Evolutionary conservation across 2,797 vertebrate species (phyloP), one percentile per base, ranked within the genome.

Genomic region (Microchirus variegatus): DNA sequence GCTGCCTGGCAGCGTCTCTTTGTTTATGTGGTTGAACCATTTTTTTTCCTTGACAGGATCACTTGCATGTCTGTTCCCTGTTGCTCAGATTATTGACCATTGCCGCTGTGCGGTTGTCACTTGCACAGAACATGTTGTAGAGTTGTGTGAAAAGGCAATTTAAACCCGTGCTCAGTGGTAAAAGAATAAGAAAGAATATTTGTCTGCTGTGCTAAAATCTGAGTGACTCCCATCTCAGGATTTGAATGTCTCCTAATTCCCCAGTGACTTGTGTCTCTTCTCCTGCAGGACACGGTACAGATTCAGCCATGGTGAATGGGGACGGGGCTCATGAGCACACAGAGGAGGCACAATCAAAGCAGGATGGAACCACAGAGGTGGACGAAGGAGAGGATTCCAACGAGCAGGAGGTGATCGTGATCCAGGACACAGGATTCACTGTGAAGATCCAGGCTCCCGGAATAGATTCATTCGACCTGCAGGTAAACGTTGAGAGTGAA

Each of bases 341-440:
- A 0, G 95, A 93, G 65, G 94, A 94, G 19, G 40, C 86, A 0
- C 91, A 93, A 8, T 71, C 85, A 0, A 93, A 91, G 77, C 95
- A 95, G 83, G 95, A 97, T 0, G 94, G 93, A n/a, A 91, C 89
- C 0, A 83, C 92, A 2, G 95, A 95, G 56, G 54, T 81, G 0
- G 96, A 96, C 0, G 86, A 84, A 0, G 90, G 86, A 8, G 97
- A 99, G 0, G 97, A 96, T 1, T 90, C 93, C 4, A 95, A 95
- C 0, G 98, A 98, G 73, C 97, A 99, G 89, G 98, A 99, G 85
- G 97, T 99, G 80, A 99, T 99, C 4, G 97, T 99, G 73, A 99
- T 99, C 81, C 98, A 99, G 92, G 98, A 99, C 87, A 99, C 97
- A 0, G 98, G 97, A 67, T 99, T 99, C 84, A 97, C 94, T 0